A percentile compares a stretch with the other conserved stretches of the same genome.
These are phyloP conservation scores for Chionis minor DNA, from an alignment of 2,113 vertebrate species.

Conservation along the genomic window DNA sequence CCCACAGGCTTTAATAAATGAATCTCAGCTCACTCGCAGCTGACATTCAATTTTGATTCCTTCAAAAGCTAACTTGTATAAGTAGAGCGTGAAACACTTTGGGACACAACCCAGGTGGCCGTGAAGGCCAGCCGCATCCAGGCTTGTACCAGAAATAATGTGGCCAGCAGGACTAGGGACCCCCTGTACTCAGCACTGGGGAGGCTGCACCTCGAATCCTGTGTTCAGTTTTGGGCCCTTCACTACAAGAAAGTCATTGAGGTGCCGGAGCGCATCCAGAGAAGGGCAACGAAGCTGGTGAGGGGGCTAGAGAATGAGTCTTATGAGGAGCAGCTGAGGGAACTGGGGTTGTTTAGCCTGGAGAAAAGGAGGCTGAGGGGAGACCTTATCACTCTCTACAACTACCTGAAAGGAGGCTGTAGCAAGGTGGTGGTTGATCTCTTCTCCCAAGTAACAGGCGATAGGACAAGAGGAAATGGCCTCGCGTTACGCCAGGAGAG, in stretches of 20 bases:
- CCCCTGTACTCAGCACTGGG: background rate
- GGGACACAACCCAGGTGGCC: background rate
- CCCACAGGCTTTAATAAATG: background rate
- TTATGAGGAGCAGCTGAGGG: background rate
- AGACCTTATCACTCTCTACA: background rate
- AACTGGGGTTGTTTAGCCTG: background rate
- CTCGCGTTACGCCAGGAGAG: background rate
- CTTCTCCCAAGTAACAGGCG: background rate
- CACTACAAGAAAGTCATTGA: background rate
- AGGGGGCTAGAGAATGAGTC: background rate
- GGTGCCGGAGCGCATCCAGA: background rate
- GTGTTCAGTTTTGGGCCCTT: background rate
- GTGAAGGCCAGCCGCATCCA: background rate
- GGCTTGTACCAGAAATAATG: background rate
- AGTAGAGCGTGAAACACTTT: background rate
- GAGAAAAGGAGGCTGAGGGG: background rate
- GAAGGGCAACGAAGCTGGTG: background rate
- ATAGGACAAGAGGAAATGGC: background rate
- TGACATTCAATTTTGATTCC: background rate
- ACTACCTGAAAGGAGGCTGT: background rate
- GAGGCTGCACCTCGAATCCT: background rate
- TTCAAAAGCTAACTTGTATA: background rate
- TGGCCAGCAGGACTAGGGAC: background rate
- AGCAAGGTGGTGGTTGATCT: background rate
- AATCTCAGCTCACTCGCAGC: background rate